Percentiles rank a stretch among this genome's conserved stretches.
Evolutionary conservation across 2,797 vertebrate genomes (phyloP).

Genomic region (Lutjanus campechanus): DNA sequence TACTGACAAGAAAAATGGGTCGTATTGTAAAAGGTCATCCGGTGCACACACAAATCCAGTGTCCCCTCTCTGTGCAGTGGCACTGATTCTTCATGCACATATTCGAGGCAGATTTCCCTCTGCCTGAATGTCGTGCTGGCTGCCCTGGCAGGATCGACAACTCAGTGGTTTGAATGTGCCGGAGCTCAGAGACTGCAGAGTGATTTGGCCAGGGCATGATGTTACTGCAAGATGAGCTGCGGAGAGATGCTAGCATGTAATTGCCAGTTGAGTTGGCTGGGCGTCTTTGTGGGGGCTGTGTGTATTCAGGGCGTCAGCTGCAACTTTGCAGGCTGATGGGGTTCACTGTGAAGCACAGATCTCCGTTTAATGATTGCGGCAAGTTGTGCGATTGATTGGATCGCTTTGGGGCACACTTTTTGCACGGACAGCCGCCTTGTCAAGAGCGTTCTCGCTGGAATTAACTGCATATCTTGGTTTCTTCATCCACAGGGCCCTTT

Average conservation of each 20-base stretch:
- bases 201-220: conserved; percentile 36
- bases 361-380: conserved; percentile 75
- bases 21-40: not conserved
- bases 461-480: conserved; percentile 71
- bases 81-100: conserved; percentile 13
- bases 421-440: conserved; percentile 68
- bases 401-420: conserved; percentile 76
- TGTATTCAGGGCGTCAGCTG: conserved; percentile 55
- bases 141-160: conserved; percentile 4
- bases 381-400: conserved; percentile 72
- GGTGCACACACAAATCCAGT: not conserved
- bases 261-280: conserved; percentile 42
- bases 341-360: conserved; percentile 47
- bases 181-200: conserved; percentile 27
- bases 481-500: conserved; percentile 75
- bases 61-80: not conserved
- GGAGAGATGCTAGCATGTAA: conserved; percentile 39
- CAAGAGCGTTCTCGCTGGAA: conserved; percentile 59
- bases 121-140: not conserved
- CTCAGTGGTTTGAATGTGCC: conserved; percentile 13
- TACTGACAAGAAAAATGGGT: no score
- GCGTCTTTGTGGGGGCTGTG: conserved; percentile 30
- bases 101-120: conserved; percentile 28
- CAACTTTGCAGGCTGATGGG: conserved; percentile 47
- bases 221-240: conserved; percentile 57